Base-by-base conservation (phyloP, 1,140 invertebrate species). In the Theocolax elegans region DNA sequence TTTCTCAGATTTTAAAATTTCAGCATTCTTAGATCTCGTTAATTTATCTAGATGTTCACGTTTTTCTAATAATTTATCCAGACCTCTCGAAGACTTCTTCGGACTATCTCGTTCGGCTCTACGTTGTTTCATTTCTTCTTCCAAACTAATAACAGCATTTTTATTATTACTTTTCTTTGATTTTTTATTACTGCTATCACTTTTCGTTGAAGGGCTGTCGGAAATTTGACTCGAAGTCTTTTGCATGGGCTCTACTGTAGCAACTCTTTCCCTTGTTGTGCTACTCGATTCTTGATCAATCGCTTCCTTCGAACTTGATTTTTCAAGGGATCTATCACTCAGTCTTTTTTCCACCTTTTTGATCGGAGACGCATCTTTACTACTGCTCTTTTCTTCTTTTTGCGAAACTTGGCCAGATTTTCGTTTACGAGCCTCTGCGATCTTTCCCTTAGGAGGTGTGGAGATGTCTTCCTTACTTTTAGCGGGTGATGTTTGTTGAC, bases 341-440 rank as follows among this genome's bases (percentile, higher is more conserved):
- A 90, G 25, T 85, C 88, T 90, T 87, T 91, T 90, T 84, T 92
- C 88, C 88, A 87, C 80, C 89, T 92, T 89, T 89, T 90, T 88
- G 88, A 91, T 75, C 91, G 89, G 72, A 92, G 87, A 82, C 73
- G 87, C 88, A 82, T 83, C 78, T 83, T 90, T 87, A 83, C 82
- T 76, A 83, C 81, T 76, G 82, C 87, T 85, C 86, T 90, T 89
- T 77, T 87, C 81, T 72, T 86, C 82, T 72, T 85, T 86, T 59
- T 79, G 75, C 29, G 58, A 53, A 58, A 75, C 78, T 81, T 88
- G 87, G 84, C 72, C 85, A 78, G 87, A 80, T 90, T 89, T 89
- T 90, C 87, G 81, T 75, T 86, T 85, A 63, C 85, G 78, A 76
- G 79, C 72, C 59, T 88, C 88, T 58, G 84, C 83, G 83, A 75